Conservation (phyloP, 2,797 vertebrate species). For the Neosalanx taihuensis region DNA sequence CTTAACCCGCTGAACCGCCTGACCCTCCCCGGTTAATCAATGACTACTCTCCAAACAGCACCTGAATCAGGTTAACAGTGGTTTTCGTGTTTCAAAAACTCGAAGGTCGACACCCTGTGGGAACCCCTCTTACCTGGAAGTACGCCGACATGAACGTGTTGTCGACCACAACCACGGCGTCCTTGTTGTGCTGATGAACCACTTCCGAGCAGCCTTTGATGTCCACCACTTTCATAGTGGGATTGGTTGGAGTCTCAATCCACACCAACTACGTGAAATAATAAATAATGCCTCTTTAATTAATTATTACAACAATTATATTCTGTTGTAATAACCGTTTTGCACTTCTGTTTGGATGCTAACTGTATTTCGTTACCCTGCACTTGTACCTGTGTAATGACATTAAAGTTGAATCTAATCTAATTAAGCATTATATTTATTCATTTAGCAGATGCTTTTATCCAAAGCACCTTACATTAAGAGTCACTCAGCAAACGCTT, state of each 20-base stretch:
- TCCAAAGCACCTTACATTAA: no score
- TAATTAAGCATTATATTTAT: no score
- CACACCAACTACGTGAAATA: slow-evolving; percentile 81
- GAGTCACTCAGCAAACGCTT: no score
- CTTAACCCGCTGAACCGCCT: no score
- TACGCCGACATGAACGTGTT: slow-evolving; percentile 96
- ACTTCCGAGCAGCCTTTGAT: slow-evolving; percentile 79
- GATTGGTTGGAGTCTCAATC: slow-evolving; percentile 93
- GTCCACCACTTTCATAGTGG: slow-evolving; percentile 85
- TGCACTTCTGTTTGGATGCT: no score
- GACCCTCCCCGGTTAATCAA: slow-evolving; percentile 25
- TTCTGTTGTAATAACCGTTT: no score
- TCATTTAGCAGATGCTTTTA: no score
- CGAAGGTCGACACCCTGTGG: neutral
- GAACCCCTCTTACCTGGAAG: slow-evolving; percentile 81
- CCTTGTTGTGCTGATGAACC: slow-evolving; percentile 71
- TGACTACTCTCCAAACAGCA: neutral
- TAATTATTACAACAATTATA: no score
- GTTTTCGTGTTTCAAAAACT: neutral
- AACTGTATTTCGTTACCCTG: no score
- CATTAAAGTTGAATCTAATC: no score
- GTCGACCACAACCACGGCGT: slow-evolving; percentile 86
- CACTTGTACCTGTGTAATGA: no score
- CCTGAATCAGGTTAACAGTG: neutral
- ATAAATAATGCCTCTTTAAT: no score